Conservation (phyloP, 2,113 vertebrate species). For the Piaya cayana region DNA sequence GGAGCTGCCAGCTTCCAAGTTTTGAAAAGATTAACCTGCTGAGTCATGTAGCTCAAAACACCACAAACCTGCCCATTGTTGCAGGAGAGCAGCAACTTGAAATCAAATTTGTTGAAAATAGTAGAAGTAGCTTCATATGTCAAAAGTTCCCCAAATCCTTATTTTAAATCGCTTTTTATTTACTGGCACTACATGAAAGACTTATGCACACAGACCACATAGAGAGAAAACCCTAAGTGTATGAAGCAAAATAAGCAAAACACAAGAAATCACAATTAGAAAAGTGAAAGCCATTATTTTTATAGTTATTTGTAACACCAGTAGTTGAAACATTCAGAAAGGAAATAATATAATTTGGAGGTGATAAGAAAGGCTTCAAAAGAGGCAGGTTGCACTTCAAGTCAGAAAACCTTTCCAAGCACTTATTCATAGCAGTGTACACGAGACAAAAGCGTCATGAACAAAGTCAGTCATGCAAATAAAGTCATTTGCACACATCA, state of each 20-base stretch:
- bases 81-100: background rate
- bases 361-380: background rate
- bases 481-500: background rate
- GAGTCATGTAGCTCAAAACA: background rate
- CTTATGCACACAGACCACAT: fast-evolving
- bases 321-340: background rate
- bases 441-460: background rate
- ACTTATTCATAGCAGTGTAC: background rate
- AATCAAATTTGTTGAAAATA: background rate
- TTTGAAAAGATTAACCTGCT: background rate
- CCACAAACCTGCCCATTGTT: background rate
- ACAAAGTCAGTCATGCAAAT: background rate
- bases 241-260: background rate
- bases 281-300: background rate
- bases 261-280: background rate
- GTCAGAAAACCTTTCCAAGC: background rate
- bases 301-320: background rate
- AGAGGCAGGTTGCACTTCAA: background rate
- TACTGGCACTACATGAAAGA: background rate
- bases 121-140: background rate
- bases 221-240: background rate
- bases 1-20: background rate
- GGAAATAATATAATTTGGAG: background rate
- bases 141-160: background rate
- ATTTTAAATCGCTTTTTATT: background rate